Evolutionary conservation across 1,140 invertebrate genomes (phyloP), one percentile per base, ranked within the genome.

Genomic region (Cardiocondyla obscurior): DNA sequence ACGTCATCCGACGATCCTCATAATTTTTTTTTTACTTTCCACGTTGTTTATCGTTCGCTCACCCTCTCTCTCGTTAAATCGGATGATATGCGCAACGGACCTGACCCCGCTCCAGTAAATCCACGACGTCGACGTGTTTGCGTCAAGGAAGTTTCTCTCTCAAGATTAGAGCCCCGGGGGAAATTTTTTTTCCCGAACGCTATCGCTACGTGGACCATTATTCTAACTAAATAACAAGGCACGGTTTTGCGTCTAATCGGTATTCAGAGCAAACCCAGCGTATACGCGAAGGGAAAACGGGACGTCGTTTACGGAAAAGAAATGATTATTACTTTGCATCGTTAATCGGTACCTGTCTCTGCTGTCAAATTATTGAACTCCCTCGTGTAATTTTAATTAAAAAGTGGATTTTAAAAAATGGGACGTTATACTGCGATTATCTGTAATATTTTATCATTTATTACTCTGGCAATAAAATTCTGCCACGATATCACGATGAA

Each of bases 311-410:
- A 33, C 49, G 46, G 8, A 7, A n/a, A 67, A 46, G 42, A 77
- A 53, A 77, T 53, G 30, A 53, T 69, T 22, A 49, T 55, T 55
- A 79, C n/a, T 53, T 22, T 22, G 33, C 36, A 69, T 67, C 69
- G 62, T 55, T 62, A 67, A 65, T 65, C 58, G 46, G 39, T 36
- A 74, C 33, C 44, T 76, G 19, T 7, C 16, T 19, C 30, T 25
- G 36, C 62, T 28, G 16, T 30, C 62, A 33, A 76, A 19, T 69
- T 79, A 79, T 79, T 33, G 46, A 79, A 53, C 69, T 79, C 33
- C 22, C 30, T 33, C 33, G n/a, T 69, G 30, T 46, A 46, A 60
- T 25, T 36, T 77, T 67, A 77, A 67, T 53, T 67, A 7, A 16
- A 53, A 39, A 53, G 74, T 39, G 30, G n/a, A n/a, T n/a, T n/a